Evolutionary conservation across 2,888 invertebrate genomes (phyloP), one percentile per base, ranked within the genome.

Genomic region (Epistrophella euchroma): DNA sequence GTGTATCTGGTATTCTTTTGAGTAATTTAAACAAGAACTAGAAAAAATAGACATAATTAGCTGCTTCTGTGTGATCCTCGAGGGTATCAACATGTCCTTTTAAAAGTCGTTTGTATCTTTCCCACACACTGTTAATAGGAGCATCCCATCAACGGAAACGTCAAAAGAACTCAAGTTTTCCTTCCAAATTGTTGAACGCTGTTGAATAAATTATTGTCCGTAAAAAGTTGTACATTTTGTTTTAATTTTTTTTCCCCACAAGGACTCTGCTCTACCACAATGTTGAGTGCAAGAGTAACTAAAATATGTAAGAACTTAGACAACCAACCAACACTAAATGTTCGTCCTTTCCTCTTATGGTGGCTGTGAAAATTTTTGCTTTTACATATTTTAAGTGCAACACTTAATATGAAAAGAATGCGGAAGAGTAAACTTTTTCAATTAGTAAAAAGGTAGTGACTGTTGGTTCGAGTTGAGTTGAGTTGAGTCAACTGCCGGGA

Each of bases 191-290:
- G 52, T 71, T 60, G 68, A 58, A 58, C 50, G 13, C 68, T 68
- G 45, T 66, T 77, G 77, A 77, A 70, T 60, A 76, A 76, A 76
- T 68, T 70, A 76, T 60, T 50, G 37, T 76, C 35, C 10, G n/a
- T 22, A 52, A 55, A 52, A 52, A 68, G 52, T 68, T 35, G 15
- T 68, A 22, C 62, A 19, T 28, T 43, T n/a, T 62, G 15, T 52
- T 52, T 37, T 37, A 15, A 5, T 56, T 66, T 55, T 22, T 11
- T 40, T 4, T 32, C 7, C 11, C 2, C 50, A 50, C 25, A 68
- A 68, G 52, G 17, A 52, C 15, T 17, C 4, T 25, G 6, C 4
- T 9, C 5, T 52, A 52, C 68, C 68, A 52, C 52, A 52, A 37
- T 32, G 28, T 66, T 66, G 66, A 66, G 66, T 32, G 47, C 68